phyloP scores from a whole-genome alignment of 2,113 vertebrate genomes.

The Caracal caracal region DNA sequence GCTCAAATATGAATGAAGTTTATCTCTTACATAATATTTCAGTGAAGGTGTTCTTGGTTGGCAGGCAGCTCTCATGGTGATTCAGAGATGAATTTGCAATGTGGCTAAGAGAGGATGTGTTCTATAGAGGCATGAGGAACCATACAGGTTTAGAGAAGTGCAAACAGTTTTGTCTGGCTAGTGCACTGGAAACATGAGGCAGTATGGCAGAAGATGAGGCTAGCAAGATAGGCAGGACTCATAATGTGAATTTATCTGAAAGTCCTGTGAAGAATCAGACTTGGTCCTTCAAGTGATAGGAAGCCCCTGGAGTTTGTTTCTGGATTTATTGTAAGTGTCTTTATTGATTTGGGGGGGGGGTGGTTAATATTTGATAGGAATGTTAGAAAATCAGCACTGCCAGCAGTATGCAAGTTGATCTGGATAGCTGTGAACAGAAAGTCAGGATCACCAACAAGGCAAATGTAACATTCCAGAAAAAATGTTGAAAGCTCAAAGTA shows the following conservation, averaged over 20 bases:
- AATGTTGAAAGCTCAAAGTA: not conserved
- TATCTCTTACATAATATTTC: not conserved
- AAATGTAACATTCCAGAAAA: not conserved
- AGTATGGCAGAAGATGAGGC: not conserved
- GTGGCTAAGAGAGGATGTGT: not conserved
- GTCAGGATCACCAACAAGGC: not conserved
- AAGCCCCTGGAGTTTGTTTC: not conserved
- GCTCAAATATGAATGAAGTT: constrained; percentile 12
- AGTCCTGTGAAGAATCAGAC: not conserved
- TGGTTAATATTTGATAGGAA: not conserved
- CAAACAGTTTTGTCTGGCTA: not conserved
- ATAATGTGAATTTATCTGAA: not conserved
- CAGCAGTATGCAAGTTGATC: not conserved
- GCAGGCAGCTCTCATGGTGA: not conserved
- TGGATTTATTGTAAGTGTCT: not conserved
- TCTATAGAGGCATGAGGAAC: not conserved
- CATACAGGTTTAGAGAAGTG: not conserved
- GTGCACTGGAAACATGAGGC: not conserved
- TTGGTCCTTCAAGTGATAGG: not conserved
- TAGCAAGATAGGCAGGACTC: not conserved
- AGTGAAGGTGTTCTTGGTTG: not conserved
- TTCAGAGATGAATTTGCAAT: constrained; percentile 14
- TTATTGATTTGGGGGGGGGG: not conserved
- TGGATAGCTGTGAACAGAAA: not conserved
- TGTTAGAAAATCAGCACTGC: not conserved